Evolutionary conservation across 2,797 vertebrate genomes (phyloP).

Genomic region (Chrosomus eos): DNA sequence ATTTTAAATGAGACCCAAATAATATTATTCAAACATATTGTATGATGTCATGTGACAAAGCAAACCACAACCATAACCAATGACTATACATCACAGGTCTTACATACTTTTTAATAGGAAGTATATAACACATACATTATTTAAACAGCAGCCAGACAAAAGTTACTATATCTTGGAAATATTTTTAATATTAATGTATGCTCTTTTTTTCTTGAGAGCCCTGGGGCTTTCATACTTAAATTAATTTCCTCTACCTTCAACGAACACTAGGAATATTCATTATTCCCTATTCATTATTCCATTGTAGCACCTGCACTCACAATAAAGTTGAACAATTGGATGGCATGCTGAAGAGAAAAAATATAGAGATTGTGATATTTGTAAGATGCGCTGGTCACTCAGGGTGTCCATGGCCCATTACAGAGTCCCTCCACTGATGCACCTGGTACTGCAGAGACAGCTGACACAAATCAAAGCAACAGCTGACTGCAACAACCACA

Average conservation of each 20-base stretch:
- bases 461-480: constrained; percentile 45
- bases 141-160: neutral
- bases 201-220: neutral
- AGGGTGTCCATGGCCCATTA: neutral
- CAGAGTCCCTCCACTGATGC: constrained; percentile 19
- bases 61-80: neutral
- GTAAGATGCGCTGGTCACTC: constrained; percentile 11
- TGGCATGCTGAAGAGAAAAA: neutral
- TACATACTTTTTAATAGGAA: neutral
- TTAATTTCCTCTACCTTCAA: neutral
- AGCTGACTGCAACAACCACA: constrained; percentile 37
- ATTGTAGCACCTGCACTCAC: neutral
- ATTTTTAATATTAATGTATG: neutral
- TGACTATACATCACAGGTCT: neutral
- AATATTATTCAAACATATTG: neutral
- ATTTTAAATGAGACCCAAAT: neutral
- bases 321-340: neutral
- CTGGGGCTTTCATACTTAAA: neutral
- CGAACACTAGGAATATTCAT: neutral
- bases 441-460: constrained; percentile 40
- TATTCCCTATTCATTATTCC: neutral
- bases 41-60: neutral
- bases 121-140: neutral
- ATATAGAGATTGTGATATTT: neutral
- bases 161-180: neutral